Base-by-base conservation (phyloP, 2,888 invertebrate species). In the Cephus spinipes region DNA sequence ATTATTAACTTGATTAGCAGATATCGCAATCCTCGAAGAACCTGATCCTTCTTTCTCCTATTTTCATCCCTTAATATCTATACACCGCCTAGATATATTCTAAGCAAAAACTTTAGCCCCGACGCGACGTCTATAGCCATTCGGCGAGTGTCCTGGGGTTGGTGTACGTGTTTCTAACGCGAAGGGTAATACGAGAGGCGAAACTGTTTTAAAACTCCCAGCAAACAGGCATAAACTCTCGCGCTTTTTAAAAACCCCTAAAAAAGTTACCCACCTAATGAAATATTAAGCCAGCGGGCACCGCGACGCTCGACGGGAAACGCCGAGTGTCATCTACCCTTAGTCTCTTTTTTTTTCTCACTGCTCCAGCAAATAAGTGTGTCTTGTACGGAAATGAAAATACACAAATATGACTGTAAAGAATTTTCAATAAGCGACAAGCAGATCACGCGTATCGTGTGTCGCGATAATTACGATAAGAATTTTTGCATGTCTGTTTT, bases 191-290 rank as follows among this genome's bases (percentile, higher is more conserved):
- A 55, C 55, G 9, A 55, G 55, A 55, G 55, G 80, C 76, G 84
- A 83, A 84, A 84, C 83, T 85, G 85, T 84, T 85, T 85, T 85
- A 85, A 85, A 85, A 80, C 85, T 86, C 85, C 79, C 80, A 80
- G 82, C 83, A 83, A 86, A 85, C 85, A 81, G 83, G 82, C 85
- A 85, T 87, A 87, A 89, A 89, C 86, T 85, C 83, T 83, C 81
- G 77, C 79, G 84, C 87, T 87, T 87, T 89, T 87, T 84, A 84
- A 85, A 88, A 87, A 85, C 79, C 82, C 83, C 82, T 87, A 86
- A 86, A 86, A 88, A 88, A 87, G 86, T 88, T 88, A 82, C 79
- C 83, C 83, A 79, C 83, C 86, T 87, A 88, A 88, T 87, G 86
- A 87, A 87, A 85, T 82, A 81, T 81, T 85, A 85, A 85, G 84